These are phyloP conservation scores for Automeris io DNA, from an alignment of 2,888 invertebrate genomes.

Conservation along the genomic window DNA sequence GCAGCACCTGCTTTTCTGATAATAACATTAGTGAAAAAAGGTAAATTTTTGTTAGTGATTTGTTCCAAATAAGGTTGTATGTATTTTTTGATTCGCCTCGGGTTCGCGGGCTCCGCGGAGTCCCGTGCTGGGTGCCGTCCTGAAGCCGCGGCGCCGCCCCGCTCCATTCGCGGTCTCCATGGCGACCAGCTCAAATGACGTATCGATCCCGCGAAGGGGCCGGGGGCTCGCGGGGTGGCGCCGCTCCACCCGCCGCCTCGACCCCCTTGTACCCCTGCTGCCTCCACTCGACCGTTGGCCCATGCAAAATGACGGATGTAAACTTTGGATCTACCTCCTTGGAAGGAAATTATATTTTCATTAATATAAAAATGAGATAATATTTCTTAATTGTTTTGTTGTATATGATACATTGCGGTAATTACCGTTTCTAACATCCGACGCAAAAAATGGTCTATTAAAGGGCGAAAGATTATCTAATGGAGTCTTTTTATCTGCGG, in stretches of 20 bases:
- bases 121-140: slow-evolving; percentile 61
- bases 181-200: slow-evolving; percentile 77
- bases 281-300: slow-evolving; percentile 73
- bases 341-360: slow-evolving; percentile 74
- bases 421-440: too few relatives aligned
- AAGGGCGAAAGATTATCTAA: too few relatives aligned
- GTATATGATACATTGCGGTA: slow-evolving; percentile 3
- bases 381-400: slow-evolving; percentile 36
- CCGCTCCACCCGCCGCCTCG: slow-evolving; percentile 65
- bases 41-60: slow-evolving; percentile 54
- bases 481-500: too few relatives aligned
- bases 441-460: too few relatives aligned
- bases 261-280: slow-evolving; percentile 60
- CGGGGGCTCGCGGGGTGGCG: slow-evolving; percentile 62
- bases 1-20: slow-evolving; percentile 15
- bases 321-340: slow-evolving; percentile 75
- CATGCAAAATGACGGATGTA: slow-evolving; percentile 78
- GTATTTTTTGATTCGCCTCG: slow-evolving; percentile 58
- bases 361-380: slow-evolving; percentile 70
- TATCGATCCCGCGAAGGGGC: slow-evolving; percentile 73
- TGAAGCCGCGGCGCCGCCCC: slow-evolving; percentile 71
- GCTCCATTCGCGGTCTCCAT: slow-evolving; percentile 76
- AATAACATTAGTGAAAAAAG: slow-evolving; percentile 34
- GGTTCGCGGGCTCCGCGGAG: slow-evolving; percentile 50
- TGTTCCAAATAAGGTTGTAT: slow-evolving; percentile 62